A percentile compares a stretch with the other conserved stretches of the same genome.
Conservation (phyloP, 1,140 invertebrate genomes). For the Drosophila repleta region DNA sequence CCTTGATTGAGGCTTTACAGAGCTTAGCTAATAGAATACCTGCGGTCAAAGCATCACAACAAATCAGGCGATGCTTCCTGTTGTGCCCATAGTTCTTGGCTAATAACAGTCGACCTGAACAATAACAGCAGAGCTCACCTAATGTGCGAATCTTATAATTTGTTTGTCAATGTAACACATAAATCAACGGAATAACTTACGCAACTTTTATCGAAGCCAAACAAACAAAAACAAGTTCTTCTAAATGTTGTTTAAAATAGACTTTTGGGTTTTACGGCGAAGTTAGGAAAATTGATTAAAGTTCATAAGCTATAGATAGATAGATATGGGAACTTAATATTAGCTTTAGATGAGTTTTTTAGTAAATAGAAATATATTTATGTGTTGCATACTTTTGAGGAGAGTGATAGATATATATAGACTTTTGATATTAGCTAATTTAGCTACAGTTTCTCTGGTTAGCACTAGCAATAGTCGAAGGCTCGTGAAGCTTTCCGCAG, state of each 20-base stretch:
- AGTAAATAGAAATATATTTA: not conserved
- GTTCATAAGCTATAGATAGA: not conserved
- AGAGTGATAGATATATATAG: not conserved
- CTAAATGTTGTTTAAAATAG: not conserved
- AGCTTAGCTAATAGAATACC: not conserved
- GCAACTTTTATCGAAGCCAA: not conserved
- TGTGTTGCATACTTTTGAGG: constrained; percentile 9
- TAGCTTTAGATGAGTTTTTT: too few species aligned
- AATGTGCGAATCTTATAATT: too few species aligned
- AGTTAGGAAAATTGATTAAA: not conserved
- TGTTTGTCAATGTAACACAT: too few species aligned
- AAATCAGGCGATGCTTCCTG: constrained; percentile 14
- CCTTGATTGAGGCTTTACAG: constrained; percentile 23
- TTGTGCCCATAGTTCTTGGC: constrained; percentile 4
- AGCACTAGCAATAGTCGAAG: too few species aligned
- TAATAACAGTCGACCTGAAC: not conserved
- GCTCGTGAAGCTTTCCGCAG: too few species aligned
- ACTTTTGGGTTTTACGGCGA: too few species aligned
- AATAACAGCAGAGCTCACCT: too few species aligned
- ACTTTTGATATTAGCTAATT: not conserved
- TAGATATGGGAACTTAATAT: not conserved
- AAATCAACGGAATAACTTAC: too few species aligned
- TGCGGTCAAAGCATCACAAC: not conserved
- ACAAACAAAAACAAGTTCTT: not conserved
- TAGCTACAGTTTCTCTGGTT: not conserved